Percentiles rank a stretch among this genome's conserved stretches.
These are phyloP conservation scores for Pteropus rufus DNA, from an alignment of 2,797 vertebrate genomes.

Conservation along the genomic window DNA sequence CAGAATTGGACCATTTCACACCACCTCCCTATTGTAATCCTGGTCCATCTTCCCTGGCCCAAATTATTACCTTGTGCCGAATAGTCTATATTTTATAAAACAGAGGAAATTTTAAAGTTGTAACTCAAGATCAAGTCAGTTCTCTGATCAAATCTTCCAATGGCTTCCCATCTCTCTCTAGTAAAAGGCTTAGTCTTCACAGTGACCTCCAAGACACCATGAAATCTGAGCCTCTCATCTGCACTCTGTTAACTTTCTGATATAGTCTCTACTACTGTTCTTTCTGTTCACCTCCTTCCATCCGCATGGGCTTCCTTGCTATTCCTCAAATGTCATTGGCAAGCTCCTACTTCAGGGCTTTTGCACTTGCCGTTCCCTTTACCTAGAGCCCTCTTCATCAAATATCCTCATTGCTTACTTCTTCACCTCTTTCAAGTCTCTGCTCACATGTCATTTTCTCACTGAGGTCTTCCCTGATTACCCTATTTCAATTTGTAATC, in stretches of 20 bases:
- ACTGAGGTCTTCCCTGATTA: not conserved
- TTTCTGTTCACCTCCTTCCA: not conserved
- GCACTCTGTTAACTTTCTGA: not conserved
- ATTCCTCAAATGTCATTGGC: not conserved
- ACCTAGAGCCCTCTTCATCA: not conserved
- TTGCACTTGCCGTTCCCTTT: not conserved
- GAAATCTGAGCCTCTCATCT: not conserved
- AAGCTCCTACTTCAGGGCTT: not conserved
- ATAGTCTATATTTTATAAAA: not conserved
- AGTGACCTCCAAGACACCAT: not conserved
- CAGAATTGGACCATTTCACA: not conserved
- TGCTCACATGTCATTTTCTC: not conserved
- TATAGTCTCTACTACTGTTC: not conserved
- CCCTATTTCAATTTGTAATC: not conserved
- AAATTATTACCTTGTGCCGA: not conserved
- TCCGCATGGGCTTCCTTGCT: not conserved
- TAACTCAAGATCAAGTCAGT: not conserved
- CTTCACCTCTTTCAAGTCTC: not conserved
- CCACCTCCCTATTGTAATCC: not conserved
- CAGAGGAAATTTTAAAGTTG: not conserved
- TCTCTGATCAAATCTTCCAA: not conserved
- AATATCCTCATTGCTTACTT: not conserved
- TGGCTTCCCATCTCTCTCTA: not conserved
- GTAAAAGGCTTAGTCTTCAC: not conserved
- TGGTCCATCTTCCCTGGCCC: not conserved